phyloP scores from a whole-genome alignment of 2,888 invertebrate species.

The Mythimna loreyi region DNA sequence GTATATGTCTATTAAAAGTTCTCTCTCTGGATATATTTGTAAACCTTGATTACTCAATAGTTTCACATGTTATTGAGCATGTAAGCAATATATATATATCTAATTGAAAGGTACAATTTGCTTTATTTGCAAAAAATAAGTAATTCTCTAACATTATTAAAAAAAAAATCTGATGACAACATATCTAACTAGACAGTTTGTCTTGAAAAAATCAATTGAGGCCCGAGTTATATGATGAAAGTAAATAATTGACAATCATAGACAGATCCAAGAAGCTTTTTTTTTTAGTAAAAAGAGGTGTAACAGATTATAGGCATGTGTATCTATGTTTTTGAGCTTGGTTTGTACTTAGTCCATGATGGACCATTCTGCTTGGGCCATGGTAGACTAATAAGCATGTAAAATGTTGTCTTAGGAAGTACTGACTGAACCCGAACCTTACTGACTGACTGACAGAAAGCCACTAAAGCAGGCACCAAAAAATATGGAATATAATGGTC shows the following conservation, averaged over 20 bases:
- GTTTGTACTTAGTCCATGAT: too few relatives aligned
- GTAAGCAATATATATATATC: neutral
- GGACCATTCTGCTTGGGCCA: too few relatives aligned
- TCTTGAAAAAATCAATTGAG: neutral
- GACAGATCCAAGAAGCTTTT: neutral
- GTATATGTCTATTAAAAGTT: neutral
- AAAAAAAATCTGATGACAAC: too few relatives aligned
- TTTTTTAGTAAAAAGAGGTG: neutral
- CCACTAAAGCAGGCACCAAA: neutral
- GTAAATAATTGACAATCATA: neutral
- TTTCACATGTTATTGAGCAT: slow-evolving; percentile 1
- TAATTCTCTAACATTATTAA: too few relatives aligned
- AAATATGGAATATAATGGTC: too few relatives aligned
- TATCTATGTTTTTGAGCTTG: too few relatives aligned
- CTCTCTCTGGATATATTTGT: neutral
- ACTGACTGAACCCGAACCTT: neutral
- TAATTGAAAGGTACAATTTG: too few relatives aligned
- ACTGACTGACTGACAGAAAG: neutral
- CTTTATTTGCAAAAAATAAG: too few relatives aligned
- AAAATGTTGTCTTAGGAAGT: neutral
- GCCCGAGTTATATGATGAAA: neutral
- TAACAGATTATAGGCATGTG: neutral
- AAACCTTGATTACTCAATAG: neutral
- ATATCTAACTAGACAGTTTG: neutral
- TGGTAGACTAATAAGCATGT: neutral